These are phyloP conservation scores for Reinhardtius hippoglossoides DNA, from an alignment of 2,113 vertebrate species.

Conservation along the genomic window DNA sequence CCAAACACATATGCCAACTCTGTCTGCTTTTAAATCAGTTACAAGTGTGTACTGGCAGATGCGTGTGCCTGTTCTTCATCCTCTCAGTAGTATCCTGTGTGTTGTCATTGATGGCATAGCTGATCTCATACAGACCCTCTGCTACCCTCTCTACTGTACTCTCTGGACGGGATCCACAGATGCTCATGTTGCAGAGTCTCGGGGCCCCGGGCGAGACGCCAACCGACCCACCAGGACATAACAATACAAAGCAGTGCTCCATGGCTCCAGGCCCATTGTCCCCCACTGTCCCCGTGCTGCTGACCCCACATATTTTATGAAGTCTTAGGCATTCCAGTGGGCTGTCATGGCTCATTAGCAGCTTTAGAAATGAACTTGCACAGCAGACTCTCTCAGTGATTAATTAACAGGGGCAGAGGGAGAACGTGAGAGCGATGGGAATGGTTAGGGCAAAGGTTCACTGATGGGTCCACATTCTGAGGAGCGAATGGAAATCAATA, in stretches of 20 bases:
- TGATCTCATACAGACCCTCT: conserved; percentile 40
- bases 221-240: conserved; percentile 46
- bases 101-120: conserved; percentile 16
- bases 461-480: conserved; percentile 31
- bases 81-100: conserved; percentile 16
- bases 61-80: conserved; percentile 34
- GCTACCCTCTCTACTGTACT: conserved; percentile 31
- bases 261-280: conserved; percentile 55
- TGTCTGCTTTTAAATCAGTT: conserved; percentile 34
- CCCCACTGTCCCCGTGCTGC: conserved; percentile 50
- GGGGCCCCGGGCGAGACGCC: conserved; percentile 45
- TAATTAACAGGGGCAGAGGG: conserved; percentile 61
- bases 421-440: conserved; percentile 34
- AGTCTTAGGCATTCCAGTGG: conserved; percentile 64
- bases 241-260: conserved; percentile 57
- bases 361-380: conserved; percentile 70
- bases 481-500: conserved; percentile 37
- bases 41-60: conserved; percentile 18
- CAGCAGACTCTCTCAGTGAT: conserved; percentile 59
- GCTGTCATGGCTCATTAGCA: conserved; percentile 72
- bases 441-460: conserved; percentile 43
- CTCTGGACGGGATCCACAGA: conserved; percentile 47
- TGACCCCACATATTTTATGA: conserved; percentile 77
- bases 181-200: conserved; percentile 47
- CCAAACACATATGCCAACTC: background rate